Conservation (phyloP, 2,113 vertebrate genomes). For the human region DNA sequence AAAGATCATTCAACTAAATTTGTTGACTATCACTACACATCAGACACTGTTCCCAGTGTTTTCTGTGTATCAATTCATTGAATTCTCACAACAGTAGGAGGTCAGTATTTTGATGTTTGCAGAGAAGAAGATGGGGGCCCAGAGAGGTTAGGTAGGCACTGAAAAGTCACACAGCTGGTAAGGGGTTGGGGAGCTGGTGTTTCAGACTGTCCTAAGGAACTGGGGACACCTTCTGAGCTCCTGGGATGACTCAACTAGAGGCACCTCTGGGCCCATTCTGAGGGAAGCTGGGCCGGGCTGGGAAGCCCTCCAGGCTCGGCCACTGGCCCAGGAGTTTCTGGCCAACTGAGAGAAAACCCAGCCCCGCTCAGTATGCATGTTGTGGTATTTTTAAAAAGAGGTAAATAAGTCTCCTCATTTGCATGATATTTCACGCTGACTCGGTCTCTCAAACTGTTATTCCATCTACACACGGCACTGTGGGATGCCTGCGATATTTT, state of each 20-base stretch:
- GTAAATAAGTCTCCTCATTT: constrained; percentile 58
- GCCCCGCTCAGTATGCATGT: not conserved
- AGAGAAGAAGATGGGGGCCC: not conserved
- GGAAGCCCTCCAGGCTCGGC: not conserved
- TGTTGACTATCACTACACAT: not conserved
- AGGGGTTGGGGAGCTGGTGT: not conserved
- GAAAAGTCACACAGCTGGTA: not conserved
- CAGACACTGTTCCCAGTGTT: not conserved
- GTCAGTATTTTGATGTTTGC: not conserved
- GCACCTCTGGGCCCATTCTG: not conserved
- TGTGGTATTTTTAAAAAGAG: constrained; percentile 60
- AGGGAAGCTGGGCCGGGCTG: not conserved
- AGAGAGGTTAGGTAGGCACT: not conserved
- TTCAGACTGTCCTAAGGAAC: not conserved
- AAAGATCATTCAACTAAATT: not conserved
- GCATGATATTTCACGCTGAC: constrained; percentile 75
- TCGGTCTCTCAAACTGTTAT: constrained; percentile 79
- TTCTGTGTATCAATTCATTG: not conserved
- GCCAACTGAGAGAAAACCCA: not conserved
- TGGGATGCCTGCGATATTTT: constrained; percentile 86
- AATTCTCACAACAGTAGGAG: not conserved
- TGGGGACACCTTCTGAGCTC: not conserved
- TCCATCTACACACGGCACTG: constrained; percentile 82
- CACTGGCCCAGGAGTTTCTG: not conserved
- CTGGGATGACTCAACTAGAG: not conserved